Conservation (phyloP, 2,888 invertebrate species). For the Subacronicta megacephala region DNA sequence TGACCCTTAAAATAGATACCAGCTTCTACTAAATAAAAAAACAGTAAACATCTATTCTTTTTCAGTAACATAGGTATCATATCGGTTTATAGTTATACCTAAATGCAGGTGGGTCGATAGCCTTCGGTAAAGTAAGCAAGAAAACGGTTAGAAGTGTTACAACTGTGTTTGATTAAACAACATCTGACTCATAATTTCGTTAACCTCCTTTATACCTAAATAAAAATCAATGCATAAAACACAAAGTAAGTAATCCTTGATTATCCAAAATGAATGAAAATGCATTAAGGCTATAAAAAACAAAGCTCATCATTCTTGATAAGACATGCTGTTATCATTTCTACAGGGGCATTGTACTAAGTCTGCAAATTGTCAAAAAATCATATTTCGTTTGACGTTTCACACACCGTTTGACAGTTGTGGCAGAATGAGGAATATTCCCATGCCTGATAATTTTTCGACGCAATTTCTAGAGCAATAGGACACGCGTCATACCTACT, state of each 20-base stretch:
- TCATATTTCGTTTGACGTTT: too few species aligned
- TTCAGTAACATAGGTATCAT: too few species aligned
- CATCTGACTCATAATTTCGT: not conserved
- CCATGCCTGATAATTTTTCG: not conserved
- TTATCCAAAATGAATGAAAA: conserved; percentile 23
- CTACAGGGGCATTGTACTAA: conserved; percentile 13
- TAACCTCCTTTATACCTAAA: not conserved
- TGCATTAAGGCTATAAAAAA: conserved; percentile 26
- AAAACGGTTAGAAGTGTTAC: too few species aligned
- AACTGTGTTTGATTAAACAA: too few species aligned
- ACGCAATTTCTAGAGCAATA: not conserved
- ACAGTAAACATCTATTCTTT: too few species aligned
- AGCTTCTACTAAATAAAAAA: too few species aligned
- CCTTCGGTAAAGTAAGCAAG: too few species aligned
- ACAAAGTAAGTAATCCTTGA: conserved; percentile 7
- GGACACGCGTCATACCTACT: not conserved
- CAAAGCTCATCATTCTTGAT: conserved; percentile 6
- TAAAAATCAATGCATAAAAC: conserved; percentile 9
- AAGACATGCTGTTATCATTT: conserved; percentile 5
- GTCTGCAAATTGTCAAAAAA: not conserved
- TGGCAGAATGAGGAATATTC: not conserved
- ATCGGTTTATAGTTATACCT: too few species aligned
- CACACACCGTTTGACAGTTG: not conserved
- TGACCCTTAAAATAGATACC: too few species aligned
- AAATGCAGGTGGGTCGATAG: too few species aligned